Evolutionary conservation across 2,888 invertebrate species (phyloP).

Genomic region (Zele albiditarsus): DNA sequence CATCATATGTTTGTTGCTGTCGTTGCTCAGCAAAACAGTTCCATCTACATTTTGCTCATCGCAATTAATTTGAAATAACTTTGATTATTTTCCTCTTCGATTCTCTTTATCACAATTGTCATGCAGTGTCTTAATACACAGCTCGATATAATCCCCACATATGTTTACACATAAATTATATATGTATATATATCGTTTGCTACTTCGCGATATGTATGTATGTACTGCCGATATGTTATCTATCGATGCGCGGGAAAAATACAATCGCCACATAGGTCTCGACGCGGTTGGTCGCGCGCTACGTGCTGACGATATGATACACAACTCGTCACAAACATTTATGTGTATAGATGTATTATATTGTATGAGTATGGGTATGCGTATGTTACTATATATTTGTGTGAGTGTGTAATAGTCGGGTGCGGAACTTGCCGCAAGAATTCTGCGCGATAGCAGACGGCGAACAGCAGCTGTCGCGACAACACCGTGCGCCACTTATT

Average conservation of each 20-base stretch:
- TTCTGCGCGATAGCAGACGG: slow-evolving; percentile 5
- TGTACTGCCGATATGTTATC: slow-evolving; percentile 57
- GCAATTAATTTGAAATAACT: neutral
- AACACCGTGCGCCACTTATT: slow-evolving; percentile 2
- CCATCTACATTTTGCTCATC: neutral
- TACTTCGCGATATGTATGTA: slow-evolving; percentile 23
- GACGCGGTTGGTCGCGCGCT: slow-evolving; percentile 48
- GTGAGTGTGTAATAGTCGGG: neutral
- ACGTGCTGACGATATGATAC: slow-evolving; percentile 29
- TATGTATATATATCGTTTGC: neutral
- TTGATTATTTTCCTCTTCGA: neutral
- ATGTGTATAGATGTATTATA: neutral
- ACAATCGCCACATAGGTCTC: slow-evolving; percentile 45
- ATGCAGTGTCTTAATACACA: neutral
- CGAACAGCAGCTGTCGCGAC: slow-evolving; percentile 1
- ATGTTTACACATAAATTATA: neutral
- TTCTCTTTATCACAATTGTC: neutral
- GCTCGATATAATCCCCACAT: neutral
- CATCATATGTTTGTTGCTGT: no score
- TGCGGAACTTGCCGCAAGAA: slow-evolving; percentile 7
- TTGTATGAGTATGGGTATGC: neutral
- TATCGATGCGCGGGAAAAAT: slow-evolving; percentile 58
- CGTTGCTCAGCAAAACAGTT: neutral
- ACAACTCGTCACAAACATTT: slow-evolving; percentile 21
- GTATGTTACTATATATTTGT: neutral